Percentiles rank a stretch among this genome's conserved stretches.
Conservation (phyloP, 1,140 invertebrate species). For the Temnothorax curvispinosus region DNA sequence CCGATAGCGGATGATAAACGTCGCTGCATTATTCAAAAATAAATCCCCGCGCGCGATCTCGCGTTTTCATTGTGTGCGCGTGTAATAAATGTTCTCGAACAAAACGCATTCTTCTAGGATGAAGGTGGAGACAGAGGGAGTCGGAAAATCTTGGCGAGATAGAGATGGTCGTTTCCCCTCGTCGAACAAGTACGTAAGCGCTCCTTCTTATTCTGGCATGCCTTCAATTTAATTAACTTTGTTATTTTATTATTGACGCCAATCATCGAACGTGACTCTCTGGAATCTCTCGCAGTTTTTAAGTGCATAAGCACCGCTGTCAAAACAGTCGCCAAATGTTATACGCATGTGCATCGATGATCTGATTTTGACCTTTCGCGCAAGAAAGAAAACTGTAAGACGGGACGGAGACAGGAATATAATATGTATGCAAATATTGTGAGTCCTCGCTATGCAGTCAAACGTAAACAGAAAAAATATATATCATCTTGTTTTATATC, state of each 20-base stretch:
- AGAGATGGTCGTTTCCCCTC: background rate
- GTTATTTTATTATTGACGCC: background rate
- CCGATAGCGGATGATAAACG: constrained; percentile 60
- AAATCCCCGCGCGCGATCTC: constrained; percentile 46
- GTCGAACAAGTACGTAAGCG: background rate
- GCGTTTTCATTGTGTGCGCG: constrained; percentile 25
- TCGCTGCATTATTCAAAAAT: constrained; percentile 59
- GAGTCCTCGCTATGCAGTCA: background rate
- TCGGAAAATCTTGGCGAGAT: background rate
- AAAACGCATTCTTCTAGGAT: background rate
- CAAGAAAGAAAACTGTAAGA: background rate
- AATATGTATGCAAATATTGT: constrained; percentile 2
- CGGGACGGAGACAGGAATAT: background rate
- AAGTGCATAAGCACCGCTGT: background rate
- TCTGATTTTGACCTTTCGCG: constrained; percentile 8
- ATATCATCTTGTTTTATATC: constrained; percentile 29
- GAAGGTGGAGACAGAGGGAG: background rate
- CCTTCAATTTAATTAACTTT: background rate
- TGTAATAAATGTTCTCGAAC: constrained; percentile 44
- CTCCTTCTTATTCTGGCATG: background rate
- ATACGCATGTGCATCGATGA: background rate
- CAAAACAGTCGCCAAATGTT: background rate
- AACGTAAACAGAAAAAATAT: constrained; percentile 4
- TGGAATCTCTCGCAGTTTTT: background rate
- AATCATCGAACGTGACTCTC: background rate